phyloP scores from a whole-genome alignment of 2,888 invertebrate genomes.

The Brachylomia viminalis region DNA sequence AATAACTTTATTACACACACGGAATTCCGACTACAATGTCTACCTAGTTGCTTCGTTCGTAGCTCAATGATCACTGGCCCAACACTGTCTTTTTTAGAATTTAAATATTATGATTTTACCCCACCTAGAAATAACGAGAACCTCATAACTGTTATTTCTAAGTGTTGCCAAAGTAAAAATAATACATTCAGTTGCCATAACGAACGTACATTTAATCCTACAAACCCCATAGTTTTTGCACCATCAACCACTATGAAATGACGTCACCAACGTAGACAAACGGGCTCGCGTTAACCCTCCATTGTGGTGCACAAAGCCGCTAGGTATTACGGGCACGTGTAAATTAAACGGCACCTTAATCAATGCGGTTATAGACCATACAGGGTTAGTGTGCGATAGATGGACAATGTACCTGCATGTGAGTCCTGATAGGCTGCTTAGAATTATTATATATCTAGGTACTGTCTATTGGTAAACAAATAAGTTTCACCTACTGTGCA shows the following conservation, averaged over 20 bases:
- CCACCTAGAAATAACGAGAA: too few species aligned
- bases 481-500: not conserved
- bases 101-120: too few species aligned
- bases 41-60: too few species aligned
- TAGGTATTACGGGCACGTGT: slow-evolving; percentile 56
- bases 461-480: not conserved
- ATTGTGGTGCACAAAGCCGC: slow-evolving; percentile 70
- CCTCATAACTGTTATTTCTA: too few species aligned
- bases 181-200: slow-evolving; percentile 1
- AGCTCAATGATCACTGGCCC: too few species aligned
- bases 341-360: slow-evolving; percentile 59
- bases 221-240: slow-evolving; percentile 26
- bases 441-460: not conserved
- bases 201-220: slow-evolving; percentile 12
- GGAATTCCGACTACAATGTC: too few species aligned
- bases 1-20: too few species aligned
- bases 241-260: slow-evolving; percentile 16
- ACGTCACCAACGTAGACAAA: slow-evolving; percentile 62
- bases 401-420: slow-evolving; percentile 1
- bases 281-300: slow-evolving; percentile 64
- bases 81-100: too few species aligned
- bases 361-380: slow-evolving; percentile 32
- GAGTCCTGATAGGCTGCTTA: too few species aligned
- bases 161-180: too few species aligned
- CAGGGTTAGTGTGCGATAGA: slow-evolving; percentile 1